Base-by-base conservation (phyloP, 2,888 invertebrate species). In the Thumatha senex region DNA sequence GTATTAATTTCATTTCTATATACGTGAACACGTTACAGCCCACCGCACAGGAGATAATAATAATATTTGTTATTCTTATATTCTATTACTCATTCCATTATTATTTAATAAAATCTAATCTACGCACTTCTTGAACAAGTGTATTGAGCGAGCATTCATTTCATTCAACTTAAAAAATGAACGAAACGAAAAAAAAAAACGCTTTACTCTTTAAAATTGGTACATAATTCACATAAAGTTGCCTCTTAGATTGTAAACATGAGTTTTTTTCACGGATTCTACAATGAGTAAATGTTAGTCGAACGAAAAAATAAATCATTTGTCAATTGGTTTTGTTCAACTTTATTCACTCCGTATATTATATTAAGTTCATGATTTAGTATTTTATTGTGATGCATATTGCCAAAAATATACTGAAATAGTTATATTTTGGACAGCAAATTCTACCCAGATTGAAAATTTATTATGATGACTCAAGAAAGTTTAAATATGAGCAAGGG, bases 191-290 rank as follows among this genome's bases (percentile, higher is more conserved):
- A 2, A 24, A 24, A 24, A 24, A 24, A 40, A 34, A 39, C 63
- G 66, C 59, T 45, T 0, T 0, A 15, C 36, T 47, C 56, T 59
- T 56, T 29, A 56, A 3, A 45, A 66, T 80, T 78, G 31, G 46
- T 9, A 8, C 46, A 7, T 11, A 47, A 56, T 56, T 51, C 56
- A 46, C 67, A 62, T 63, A 76, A 80, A 80, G 66, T 79, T 61
- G 72, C 72, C 72, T 24, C 18, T 72, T 69, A 69, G 72, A 77
- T 80, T 83, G 84, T 86, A 84, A 84, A 85, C 84, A 85, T 68
- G 79, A 74, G 73, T 79, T 74, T 76, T 43, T 74, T 78, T 78
- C 71, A 69, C 76, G 72, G 72, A 60, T 67, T 68, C 60, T 69
- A 80, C 72, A 75, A 75, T 76, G 45, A 76, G 77, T 78, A 82